Base-by-base conservation (phyloP, 2,888 invertebrate species). In the Synanthedon formicaeformis region DNA sequence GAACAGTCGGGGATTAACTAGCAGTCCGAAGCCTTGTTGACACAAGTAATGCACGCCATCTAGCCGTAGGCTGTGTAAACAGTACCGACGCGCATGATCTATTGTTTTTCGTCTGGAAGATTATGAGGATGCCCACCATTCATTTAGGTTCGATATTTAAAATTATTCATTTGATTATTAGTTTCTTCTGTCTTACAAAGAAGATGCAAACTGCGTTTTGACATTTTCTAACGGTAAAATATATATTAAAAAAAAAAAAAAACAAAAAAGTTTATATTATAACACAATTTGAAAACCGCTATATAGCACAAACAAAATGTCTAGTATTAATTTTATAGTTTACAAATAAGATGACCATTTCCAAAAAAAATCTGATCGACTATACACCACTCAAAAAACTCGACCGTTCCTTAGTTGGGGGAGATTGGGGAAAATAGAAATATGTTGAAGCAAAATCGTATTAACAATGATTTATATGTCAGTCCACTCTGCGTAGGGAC, bases 21-120 rank as follows among this genome's bases (percentile, higher is more conserved):
- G 45, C 49, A 48, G 14, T 3, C 49, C 23, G 23, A 10, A 49
- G 23, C 16, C 49, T 34, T 57, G 80, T 86, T 85, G 69, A 77
- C 78, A 72, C 62, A 75, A 71, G 78, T 86, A 85, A 87, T 87
- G 86, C 82, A 81, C 80, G 83, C 82, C 83, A 86, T 80, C 82
- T 84, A 81, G 75, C 85, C 80, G 71, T 63, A 57, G 81, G 83
- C 73, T 75, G 55, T 57, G 73, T 76, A 78, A 83, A 84, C 81
- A 84, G 55, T 41, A 52, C 54, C 56, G 58, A 55, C 54, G 55
- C 55, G 53, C 55, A 65, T 66, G 73, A 75, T 71, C 73, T 75
- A 71, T 69, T 81, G 74, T 76, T 78, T 76, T 76, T 66, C 23
- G 75, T 72, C 75, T 75, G 69, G 54, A 56, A 68, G 75, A 75